phyloP scores from a whole-genome alignment of 2,113 vertebrate species.

The Brachypodius melanocephalos region DNA sequence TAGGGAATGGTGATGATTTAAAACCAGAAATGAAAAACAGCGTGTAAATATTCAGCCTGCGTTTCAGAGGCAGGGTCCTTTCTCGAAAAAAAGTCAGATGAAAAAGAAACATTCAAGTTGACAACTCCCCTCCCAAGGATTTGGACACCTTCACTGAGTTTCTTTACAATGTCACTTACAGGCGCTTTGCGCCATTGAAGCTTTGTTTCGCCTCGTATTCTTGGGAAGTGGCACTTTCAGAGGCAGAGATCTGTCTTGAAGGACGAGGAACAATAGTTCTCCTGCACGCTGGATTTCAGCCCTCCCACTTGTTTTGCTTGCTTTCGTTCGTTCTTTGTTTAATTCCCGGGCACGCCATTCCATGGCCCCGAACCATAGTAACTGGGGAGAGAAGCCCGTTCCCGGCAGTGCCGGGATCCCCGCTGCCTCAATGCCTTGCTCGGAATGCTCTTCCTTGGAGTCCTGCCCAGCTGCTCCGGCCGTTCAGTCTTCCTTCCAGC shows the following conservation, averaged over 20 bases:
- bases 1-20: neutral
- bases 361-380: conserved; percentile 58
- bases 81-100: neutral
- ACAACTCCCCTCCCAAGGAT: conserved; percentile 45
- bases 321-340: conserved; percentile 62
- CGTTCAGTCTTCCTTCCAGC: neutral
- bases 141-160: conserved; percentile 31
- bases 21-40: neutral
- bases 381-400: conserved; percentile 9
- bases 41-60: fast-evolving
- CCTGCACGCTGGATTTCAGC: conserved; percentile 42
- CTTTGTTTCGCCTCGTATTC: conserved; percentile 50
- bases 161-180: conserved; percentile 37
- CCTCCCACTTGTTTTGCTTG: conserved; percentile 66
- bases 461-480: neutral
- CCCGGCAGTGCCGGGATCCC: neutral
- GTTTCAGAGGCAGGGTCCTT: neutral
- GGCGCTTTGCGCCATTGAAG: conserved; percentile 3
- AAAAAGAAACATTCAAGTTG: conserved; percentile 50
- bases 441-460: neutral
- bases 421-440: neutral
- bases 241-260: conserved; percentile 57
- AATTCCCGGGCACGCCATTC: conserved; percentile 47
- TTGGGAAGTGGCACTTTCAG: conserved; percentile 61
- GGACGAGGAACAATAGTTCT: conserved; percentile 48